Conservation (phyloP, 2,888 invertebrate genomes). For the Pherbina coryleti region DNA sequence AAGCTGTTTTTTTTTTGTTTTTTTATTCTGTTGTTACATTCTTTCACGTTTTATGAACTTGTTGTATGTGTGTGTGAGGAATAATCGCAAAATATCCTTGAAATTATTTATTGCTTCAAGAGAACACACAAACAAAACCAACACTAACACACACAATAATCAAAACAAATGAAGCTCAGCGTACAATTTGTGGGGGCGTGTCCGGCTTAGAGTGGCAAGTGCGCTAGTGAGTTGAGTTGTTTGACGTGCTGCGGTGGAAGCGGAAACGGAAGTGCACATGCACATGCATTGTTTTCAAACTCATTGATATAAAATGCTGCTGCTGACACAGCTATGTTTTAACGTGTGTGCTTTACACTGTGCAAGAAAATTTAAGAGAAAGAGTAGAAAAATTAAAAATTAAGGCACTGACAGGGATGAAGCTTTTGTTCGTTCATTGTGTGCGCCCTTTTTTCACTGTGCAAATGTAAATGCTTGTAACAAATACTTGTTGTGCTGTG, state of each 20-base stretch:
- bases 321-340: slow-evolving; percentile 28
- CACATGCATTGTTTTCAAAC: slow-evolving; percentile 22
- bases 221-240: neutral
- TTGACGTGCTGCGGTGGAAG: neutral
- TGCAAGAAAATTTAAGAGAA: neutral
- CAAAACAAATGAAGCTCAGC: slow-evolving; percentile 9
- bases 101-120: slow-evolving; percentile 26
- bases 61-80: neutral
- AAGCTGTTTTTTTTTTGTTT: neutral
- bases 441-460: no score
- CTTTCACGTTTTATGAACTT: neutral
- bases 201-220: neutral
- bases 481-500: neutral
- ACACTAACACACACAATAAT: neutral
- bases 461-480: neutral
- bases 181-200: neutral
- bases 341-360: neutral
- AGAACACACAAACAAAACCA: neutral
- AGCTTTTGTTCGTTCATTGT: no score
- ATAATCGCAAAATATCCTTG: slow-evolving; percentile 31
- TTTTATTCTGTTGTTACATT: neutral
- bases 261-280: slow-evolving; percentile 20
- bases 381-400: no score
- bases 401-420: no score
- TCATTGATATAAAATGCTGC: neutral